Conservation (phyloP, 2,888 invertebrate genomes). For the Chrysopilus asiliformis region DNA sequence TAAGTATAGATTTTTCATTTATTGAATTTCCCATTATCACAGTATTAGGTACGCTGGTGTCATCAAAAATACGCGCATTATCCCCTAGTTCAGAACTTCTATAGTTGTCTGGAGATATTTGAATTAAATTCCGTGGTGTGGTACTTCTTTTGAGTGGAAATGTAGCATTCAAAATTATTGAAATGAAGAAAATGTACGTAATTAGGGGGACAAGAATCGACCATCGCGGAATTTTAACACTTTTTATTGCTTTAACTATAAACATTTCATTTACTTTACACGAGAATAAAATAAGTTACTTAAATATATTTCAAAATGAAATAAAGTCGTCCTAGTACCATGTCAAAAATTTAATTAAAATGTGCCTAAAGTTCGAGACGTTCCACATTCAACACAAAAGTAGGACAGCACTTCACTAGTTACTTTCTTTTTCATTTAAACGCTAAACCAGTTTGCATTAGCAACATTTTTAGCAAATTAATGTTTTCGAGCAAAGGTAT, state of each 20-base stretch:
- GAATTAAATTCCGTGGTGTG: background rate
- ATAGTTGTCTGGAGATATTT: slow-evolving; percentile 10
- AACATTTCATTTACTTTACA: slow-evolving; percentile 21
- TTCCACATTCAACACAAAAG: too few relatives aligned
- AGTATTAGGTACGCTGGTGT: slow-evolving; percentile 35
- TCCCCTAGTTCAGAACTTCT: slow-evolving; percentile 2
- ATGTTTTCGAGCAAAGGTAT: too few relatives aligned
- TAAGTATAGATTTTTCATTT: slow-evolving; percentile 35
- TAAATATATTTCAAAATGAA: too few relatives aligned
- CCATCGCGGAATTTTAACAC: slow-evolving; percentile 37
- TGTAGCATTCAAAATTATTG: slow-evolving; percentile 40
- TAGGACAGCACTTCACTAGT: too few relatives aligned
- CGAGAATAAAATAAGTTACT: too few relatives aligned
- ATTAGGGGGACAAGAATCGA: slow-evolving; percentile 42
- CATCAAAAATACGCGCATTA: slow-evolving; percentile 5
- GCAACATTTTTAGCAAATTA: too few relatives aligned
- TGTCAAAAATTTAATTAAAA: too few relatives aligned
- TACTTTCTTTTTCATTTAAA: too few relatives aligned
- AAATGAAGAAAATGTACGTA: slow-evolving; percentile 41
- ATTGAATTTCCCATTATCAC: slow-evolving; percentile 39
- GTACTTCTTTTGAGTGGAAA: slow-evolving; percentile 31
- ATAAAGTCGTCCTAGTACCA: too few relatives aligned
- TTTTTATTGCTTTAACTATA: slow-evolving; percentile 30
- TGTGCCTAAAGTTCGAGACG: too few relatives aligned
- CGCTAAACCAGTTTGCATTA: too few relatives aligned